These are phyloP conservation scores for Pandemis heparana DNA, from an alignment of 2,888 invertebrate species.

Conservation along the genomic window DNA sequence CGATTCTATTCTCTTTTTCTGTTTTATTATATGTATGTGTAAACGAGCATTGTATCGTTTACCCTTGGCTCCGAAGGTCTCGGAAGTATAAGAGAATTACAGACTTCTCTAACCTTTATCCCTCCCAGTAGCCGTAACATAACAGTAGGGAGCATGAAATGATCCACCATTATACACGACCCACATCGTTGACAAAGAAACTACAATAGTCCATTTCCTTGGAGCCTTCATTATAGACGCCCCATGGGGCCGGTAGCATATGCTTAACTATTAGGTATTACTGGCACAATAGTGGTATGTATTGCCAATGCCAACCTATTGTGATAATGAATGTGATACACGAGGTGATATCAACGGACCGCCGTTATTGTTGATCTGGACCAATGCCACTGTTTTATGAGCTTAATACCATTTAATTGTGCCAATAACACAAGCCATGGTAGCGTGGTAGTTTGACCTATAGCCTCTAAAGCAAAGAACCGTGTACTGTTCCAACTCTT, in stretches of 20 bases:
- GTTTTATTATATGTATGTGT: no score
- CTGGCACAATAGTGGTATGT: slow-evolving; percentile 19
- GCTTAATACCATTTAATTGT: not conserved
- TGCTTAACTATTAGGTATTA: slow-evolving; percentile 27
- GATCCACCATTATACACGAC: slow-evolving; percentile 58
- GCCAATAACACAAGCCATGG: not conserved
- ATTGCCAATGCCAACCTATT: slow-evolving; percentile 33
- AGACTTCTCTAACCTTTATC: slow-evolving; percentile 7
- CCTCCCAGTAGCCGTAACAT: slow-evolving; percentile 43
- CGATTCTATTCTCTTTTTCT: no score
- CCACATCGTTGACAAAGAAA: slow-evolving; percentile 64
- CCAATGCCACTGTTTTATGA: not conserved
- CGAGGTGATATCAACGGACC: slow-evolving; percentile 1
- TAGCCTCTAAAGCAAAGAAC: no score
- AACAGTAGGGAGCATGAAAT: slow-evolving; percentile 60
- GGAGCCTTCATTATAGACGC: slow-evolving; percentile 58
- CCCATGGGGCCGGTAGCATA: slow-evolving; percentile 32
- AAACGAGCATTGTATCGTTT: not conserved
- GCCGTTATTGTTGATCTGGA: not conserved
- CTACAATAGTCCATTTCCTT: slow-evolving; percentile 66
- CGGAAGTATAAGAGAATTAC: not conserved
- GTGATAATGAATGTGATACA: slow-evolving; percentile 11
- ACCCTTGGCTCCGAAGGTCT: not conserved
- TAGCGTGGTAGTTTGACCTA: no score
- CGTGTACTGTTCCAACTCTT: no score